Base-by-base conservation (phyloP, 2,888 invertebrate genomes). In the Orthosia gothica region DNA sequence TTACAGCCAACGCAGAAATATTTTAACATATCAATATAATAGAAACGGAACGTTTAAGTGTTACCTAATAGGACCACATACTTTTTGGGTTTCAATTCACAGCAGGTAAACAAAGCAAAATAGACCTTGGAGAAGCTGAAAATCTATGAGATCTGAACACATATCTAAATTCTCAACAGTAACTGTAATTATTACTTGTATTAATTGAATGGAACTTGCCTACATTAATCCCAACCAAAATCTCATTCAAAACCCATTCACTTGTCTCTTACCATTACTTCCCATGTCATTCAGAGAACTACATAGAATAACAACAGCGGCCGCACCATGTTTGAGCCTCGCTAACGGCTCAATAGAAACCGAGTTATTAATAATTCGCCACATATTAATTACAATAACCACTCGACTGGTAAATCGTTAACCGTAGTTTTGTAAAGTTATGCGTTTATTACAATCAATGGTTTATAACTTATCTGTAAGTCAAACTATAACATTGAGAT, bases 381-480 rank as follows among this genome's bases (percentile, higher is more conserved):
- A 70, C 82, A 79, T 76, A 79, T 81, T 85, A 81, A 73, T 81
- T 76, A 77, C 78, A 78, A 52, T 78, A 71, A 83, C 50, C 55
- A 63, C 49, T 85, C 67, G 65, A 49, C 66, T 74, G 75, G 79
- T 70, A 76, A 85, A 85, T 83, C 32, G 62, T 67, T 81, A 68
- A 72, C 74, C 62, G 69, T 26, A 54, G 64, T 70, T 67, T 54
- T 76, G 9, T 40, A 65, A 78, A 69, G 81, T 73, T 85, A 64
- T 78, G 47, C 18, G 62, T 59, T 32, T 61, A 40, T 76, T 50
- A 65, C 26, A 73, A 66, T 70, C 57, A 55, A 66, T 70, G 13
- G 16, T 50, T 64, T 13, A 12, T 40, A 20, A 13, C 40, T 20
- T 52, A 40, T 40, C 40, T 40, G 1, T 13, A 66, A 49, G 5